Base-by-base conservation (phyloP, 2,888 invertebrate genomes). In the Tetramorium bicarinatum region DNA sequence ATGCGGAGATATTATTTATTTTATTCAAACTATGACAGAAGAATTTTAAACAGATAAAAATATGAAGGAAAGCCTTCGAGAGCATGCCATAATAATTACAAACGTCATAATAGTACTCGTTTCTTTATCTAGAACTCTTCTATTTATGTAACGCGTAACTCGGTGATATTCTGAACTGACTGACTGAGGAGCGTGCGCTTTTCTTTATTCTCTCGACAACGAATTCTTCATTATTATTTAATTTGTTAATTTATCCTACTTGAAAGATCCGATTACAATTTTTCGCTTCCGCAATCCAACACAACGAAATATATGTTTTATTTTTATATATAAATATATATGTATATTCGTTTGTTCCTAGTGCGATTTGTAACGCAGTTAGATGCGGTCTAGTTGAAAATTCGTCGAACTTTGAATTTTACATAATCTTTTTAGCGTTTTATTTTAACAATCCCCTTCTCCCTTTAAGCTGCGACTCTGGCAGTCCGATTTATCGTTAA, bases 81-180 rank as follows among this genome's bases (percentile, higher is more conserved):
- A 80, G 41, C 3, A 77, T 67, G 44, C 69, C 79, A 59, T 59
- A 71, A 71, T 47, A 79, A 71, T 44, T 69, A 79, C 44, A 54
- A 54, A 47, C 11, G 44, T 69, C 41, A 29, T 56, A 34, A 41
- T 25, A 54, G 66, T 38, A 77, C 41, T 66, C 25, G 18, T 59
- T 79, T 59, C 25, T 44, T 56, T 59, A 2, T 34, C 18, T 34
- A 79, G 6, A 71, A 25, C 4, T 59, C 59, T 59, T 59, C 25
- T 80, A 59, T 8, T 67, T 71, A 59, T 71, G 47, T 79, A 79
- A 79, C 21, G 59, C 34, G 71, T 71, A 79, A 79, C 59, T 79
- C 13, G 69, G 21, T 34, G 56, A 59, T 71, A 79, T 71, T 59
- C 38, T 47, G 8, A 49, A 79, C 44, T 34, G 56, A 79, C 71